Evolutionary conservation across 2,888 invertebrate genomes (phyloP), one percentile per base, ranked within the genome.

Genomic region (Apodemia duryi): DNA sequence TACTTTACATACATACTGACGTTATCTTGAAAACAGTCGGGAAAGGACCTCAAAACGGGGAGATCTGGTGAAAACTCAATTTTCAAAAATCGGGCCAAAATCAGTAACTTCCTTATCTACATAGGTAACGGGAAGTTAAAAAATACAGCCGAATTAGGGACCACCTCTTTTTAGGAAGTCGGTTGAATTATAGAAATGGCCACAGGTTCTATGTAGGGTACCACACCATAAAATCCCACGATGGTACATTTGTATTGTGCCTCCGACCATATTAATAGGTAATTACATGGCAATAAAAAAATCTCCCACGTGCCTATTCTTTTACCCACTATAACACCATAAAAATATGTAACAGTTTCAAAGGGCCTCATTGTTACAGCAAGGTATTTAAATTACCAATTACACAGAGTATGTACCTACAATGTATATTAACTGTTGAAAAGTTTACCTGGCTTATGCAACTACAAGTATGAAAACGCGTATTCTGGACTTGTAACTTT

Each of bases 281-380:
- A 57, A 57, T 57, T 57, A 57, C 57, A 6, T 35, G 2, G 57
- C 57, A 57, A 32, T 46, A 60, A 60, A 60, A 60, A 60, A 60
- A 60, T 32, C 11, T 60, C 57, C 29, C 57, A 60, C 57, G 57
- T 60, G 32, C 35, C 57, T 35, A 60, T 60, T 60, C 57, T 32
- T 60, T 60, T 32, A 7, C 49, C 13, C 57, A 60, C 57, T 60
- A 32, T 60, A 60, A 35, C 57, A 35, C 57, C 57, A 60, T 60
- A 60, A 60, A 60, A 51, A 51, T 51, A 60, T 60, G 57, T 60
- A 60, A 60, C 57, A 60, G 57, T 60, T 60, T 35, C 57, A 32
- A 60, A 60, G 57, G 57, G 57, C n/a, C 57, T 32, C 57, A 60
- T 60, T 60, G 57, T 60, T 60, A n/a, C 57, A 13, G 35, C 57